A percentile compares a stretch with the other conserved stretches of the same genome.
Conservation (phyloP, 2,888 invertebrate genomes). For the Andricus quercusramuli region DNA sequence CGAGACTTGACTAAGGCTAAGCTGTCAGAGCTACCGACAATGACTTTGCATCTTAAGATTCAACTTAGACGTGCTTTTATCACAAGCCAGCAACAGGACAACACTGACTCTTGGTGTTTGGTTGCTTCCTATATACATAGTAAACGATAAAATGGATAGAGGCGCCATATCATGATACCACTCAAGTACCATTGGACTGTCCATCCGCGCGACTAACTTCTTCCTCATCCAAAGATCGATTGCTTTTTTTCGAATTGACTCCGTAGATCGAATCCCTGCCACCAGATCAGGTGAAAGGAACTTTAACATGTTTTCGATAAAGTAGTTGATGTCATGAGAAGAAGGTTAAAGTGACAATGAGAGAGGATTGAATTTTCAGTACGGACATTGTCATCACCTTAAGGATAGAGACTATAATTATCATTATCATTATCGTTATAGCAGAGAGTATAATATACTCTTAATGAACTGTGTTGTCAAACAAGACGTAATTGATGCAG, state of each 20-base stretch:
- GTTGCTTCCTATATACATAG: conserved; percentile 19
- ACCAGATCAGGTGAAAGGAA: background rate
- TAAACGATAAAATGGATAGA: conserved; percentile 48
- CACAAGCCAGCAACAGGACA: conserved; percentile 30
- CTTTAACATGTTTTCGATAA: background rate
- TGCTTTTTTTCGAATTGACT: conserved; percentile 13
- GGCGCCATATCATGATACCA: conserved; percentile 49
- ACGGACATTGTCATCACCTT: background rate
- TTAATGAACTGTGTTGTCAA: no score
- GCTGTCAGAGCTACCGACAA: conserved; percentile 43
- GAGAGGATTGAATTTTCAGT: background rate
- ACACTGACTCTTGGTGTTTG: conserved; percentile 47
- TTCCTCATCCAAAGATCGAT: conserved; percentile 12
- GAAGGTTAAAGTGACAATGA: background rate
- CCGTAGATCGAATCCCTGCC: conserved; percentile 1
- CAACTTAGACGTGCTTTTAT: conserved; percentile 39
- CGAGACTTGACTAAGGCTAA: conserved; percentile 15
- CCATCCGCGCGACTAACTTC: conserved; percentile 51
- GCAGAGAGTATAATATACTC: no score
- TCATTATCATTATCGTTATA: no score
- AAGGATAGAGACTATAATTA: no score
- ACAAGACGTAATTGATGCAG: no score
- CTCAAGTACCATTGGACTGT: conserved; percentile 52
- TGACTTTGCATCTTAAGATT: conserved; percentile 45
- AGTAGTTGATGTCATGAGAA: background rate